Conservation (phyloP, 2,113 vertebrate species). For the Octodon degus region DNA sequence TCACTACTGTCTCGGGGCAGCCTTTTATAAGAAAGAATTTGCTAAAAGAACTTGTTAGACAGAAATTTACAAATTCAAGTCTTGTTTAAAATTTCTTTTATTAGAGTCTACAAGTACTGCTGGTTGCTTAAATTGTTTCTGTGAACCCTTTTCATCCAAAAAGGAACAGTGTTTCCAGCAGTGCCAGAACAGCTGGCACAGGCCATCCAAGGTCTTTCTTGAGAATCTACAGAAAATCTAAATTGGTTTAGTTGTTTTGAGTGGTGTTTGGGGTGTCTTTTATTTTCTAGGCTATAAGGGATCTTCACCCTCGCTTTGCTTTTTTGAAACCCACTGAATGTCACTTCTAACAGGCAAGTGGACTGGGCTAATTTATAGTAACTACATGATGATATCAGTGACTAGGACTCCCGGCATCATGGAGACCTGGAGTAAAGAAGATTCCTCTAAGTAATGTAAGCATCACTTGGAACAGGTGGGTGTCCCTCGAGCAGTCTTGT, state of each 20-base stretch:
- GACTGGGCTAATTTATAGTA: neutral
- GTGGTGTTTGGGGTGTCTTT: neutral
- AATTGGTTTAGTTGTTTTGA: neutral
- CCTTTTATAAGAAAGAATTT: conserved; percentile 3
- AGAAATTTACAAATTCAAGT: conserved; percentile 50
- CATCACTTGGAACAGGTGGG: neutral
- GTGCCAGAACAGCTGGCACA: neutral
- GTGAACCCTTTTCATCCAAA: neutral
- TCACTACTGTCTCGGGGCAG: neutral
- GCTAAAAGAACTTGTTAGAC: conserved; percentile 10
- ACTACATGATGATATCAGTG: neutral
- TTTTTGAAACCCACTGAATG: conserved; percentile 38
- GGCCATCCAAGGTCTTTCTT: neutral
- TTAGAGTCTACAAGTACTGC: conserved; percentile 22
- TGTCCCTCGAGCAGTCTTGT: neutral
- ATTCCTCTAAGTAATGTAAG: neutral
- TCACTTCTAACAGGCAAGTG: conserved; percentile 8
- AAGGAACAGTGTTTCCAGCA: conserved; percentile 18
- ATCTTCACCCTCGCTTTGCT: conserved; percentile 1
- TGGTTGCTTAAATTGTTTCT: conserved; percentile 64
- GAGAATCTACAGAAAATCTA: neutral
- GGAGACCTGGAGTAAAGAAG: neutral
- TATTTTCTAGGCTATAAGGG: neutral
- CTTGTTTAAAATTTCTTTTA: conserved; percentile 58
- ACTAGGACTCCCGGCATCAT: neutral